A percentile compares a stretch with the other conserved stretches of the same genome.
Evolutionary conservation across 2,113 vertebrate genomes (phyloP).

Genomic region (Rhombomys opimus): DNA sequence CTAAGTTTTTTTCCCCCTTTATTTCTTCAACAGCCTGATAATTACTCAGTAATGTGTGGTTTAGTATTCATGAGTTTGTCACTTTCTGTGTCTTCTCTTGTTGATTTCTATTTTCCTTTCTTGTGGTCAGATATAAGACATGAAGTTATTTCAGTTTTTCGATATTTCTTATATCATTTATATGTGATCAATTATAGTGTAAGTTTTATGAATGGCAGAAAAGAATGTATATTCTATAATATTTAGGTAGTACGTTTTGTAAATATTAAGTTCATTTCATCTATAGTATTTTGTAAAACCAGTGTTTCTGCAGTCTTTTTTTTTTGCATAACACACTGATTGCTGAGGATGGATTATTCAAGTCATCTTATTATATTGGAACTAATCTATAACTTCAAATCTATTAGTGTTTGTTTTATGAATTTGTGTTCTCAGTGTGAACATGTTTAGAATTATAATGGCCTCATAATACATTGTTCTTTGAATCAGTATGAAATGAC

Average conservation of each 20-base stretch:
- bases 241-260: neutral
- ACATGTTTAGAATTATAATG: neutral
- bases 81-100: neutral
- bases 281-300: neutral
- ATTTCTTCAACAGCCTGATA: neutral
- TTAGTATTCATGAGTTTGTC: neutral
- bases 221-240: neutral
- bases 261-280: neutral
- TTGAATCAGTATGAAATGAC: neutral
- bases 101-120: neutral
- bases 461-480: neutral
- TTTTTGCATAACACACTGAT: neutral
- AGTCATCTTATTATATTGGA: neutral
- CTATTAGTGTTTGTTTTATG: neutral
- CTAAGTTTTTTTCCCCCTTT: neutral
- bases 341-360: neutral
- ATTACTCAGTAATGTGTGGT: neutral
- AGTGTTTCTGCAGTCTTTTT: neutral
- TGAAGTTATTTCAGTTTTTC: neutral
- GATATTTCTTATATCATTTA: neutral
- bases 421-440: neutral
- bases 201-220: neutral
- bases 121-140: neutral
- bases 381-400: neutral
- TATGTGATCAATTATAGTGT: neutral